A percentile compares a stretch with the other conserved stretches of the same genome.
Evolutionary conservation across 2,113 vertebrate species (phyloP).

Genomic region (Pycnonotus jocosus): DNA sequence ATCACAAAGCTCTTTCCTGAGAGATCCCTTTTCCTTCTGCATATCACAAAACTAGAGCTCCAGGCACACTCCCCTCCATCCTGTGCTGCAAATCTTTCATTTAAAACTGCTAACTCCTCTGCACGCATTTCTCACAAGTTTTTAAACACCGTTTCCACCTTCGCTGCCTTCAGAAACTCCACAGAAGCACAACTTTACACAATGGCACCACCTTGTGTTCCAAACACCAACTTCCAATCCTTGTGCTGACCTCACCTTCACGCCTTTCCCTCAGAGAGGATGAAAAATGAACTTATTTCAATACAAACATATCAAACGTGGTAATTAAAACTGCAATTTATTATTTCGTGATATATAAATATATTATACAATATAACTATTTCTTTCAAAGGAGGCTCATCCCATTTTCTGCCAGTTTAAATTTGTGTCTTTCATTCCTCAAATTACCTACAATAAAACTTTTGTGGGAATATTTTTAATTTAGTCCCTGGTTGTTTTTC

Average conservation of each 20-base stretch:
- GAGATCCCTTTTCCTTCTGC: not conserved
- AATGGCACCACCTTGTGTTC: slow-evolving; percentile 77
- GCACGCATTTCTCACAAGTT: not conserved
- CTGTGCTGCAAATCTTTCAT: not conserved
- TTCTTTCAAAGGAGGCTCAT: not conserved
- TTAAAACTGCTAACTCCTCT: not conserved
- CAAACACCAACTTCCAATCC: not conserved
- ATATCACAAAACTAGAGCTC: not conserved
- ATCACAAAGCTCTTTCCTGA: not conserved
- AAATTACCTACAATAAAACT: not conserved
- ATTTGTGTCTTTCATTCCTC: not conserved
- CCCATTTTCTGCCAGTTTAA: not conserved
- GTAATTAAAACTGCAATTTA: not conserved
- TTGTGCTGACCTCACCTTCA: not conserved
- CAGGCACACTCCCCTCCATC: not conserved
- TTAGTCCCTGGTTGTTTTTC: not conserved
- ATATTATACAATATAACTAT: not conserved
- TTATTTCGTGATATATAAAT: not conserved
- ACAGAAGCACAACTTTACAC: slow-evolving; percentile 48
- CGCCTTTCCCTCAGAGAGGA: not conserved
- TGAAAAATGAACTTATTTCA: not conserved
- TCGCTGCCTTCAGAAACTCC: not conserved
- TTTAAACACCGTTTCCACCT: not conserved
- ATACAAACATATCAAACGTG: not conserved
- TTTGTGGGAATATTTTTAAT: not conserved